Conservation (phyloP, 2,888 invertebrate species). For the Coenonympha arcania region DNA sequence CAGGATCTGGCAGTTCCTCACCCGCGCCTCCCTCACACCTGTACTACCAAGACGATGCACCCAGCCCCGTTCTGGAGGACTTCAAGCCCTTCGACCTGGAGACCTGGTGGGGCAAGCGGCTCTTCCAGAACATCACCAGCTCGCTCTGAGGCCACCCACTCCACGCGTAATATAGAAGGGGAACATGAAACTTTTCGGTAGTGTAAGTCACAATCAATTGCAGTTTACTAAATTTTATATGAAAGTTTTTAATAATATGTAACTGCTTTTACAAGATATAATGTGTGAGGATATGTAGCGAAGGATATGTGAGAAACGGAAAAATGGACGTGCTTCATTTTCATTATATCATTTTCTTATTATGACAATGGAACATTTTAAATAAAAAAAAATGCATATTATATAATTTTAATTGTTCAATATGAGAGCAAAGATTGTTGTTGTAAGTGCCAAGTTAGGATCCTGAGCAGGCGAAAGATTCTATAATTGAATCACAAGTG, state of each 20-base stretch:
- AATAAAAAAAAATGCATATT: too few species aligned
- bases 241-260: slow-evolving; percentile 14
- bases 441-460: too few species aligned
- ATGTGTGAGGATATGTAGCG: too few species aligned
- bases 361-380: too few species aligned
- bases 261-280: too few species aligned
- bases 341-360: too few species aligned
- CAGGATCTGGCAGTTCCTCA: slow-evolving; percentile 62
- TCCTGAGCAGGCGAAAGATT: too few species aligned
- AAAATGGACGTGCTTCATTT: too few species aligned
- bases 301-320: too few species aligned
- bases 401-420: too few species aligned
- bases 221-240: slow-evolving; percentile 64
- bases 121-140: slow-evolving; percentile 89
- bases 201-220: slow-evolving; percentile 70
- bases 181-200: slow-evolving; percentile 51
- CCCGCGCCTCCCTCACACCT: slow-evolving; percentile 67
- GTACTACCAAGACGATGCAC: slow-evolving; percentile 83
- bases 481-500: too few species aligned
- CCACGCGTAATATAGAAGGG: slow-evolving; percentile 29
- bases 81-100: slow-evolving; percentile 93
- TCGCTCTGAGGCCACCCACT: slow-evolving; percentile 71
- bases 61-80: slow-evolving; percentile 80
- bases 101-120: slow-evolving; percentile 91
- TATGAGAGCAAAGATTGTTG: too few species aligned